Evolutionary conservation across 2,113 vertebrate genomes (phyloP).

Genomic region (Turdus rufiventris): DNA sequence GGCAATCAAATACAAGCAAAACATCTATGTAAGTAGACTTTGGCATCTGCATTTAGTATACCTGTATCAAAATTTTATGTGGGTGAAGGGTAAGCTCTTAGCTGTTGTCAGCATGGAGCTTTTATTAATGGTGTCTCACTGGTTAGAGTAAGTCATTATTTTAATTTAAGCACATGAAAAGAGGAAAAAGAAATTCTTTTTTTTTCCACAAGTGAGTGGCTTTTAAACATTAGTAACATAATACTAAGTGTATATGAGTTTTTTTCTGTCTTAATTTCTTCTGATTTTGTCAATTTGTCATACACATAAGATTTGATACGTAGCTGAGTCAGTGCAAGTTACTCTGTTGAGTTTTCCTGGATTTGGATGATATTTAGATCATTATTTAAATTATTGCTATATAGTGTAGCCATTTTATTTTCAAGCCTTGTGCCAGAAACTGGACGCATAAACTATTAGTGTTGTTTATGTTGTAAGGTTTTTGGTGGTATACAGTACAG

Average conservation of each 20-base stretch:
- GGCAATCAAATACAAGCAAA: conserved; percentile 57
- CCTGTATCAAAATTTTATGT: not conserved
- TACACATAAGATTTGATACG: not conserved
- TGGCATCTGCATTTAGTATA: not conserved
- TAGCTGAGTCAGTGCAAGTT: not conserved
- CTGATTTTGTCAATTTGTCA: not conserved
- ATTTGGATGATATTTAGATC: not conserved
- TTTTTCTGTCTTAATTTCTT: not conserved
- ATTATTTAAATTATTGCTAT: not conserved
- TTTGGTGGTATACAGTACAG: not conserved
- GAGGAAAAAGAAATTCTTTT: not conserved
- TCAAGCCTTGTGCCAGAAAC: not conserved
- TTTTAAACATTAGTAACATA: not conserved
- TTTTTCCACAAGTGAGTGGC: not conserved
- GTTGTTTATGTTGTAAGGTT: not conserved
- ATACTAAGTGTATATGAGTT: not conserved
- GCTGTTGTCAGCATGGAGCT: not conserved
- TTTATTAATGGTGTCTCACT: not conserved
- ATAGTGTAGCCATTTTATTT: not conserved
- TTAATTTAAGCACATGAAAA: not conserved
- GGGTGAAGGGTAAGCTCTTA: not conserved
- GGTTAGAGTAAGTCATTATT: not conserved
- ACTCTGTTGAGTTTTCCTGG: not conserved
- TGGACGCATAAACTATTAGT: not conserved
- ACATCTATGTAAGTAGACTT: conserved; percentile 26